phyloP scores from a whole-genome alignment of 2,888 invertebrate genomes.

The Macropis europaea region DNA sequence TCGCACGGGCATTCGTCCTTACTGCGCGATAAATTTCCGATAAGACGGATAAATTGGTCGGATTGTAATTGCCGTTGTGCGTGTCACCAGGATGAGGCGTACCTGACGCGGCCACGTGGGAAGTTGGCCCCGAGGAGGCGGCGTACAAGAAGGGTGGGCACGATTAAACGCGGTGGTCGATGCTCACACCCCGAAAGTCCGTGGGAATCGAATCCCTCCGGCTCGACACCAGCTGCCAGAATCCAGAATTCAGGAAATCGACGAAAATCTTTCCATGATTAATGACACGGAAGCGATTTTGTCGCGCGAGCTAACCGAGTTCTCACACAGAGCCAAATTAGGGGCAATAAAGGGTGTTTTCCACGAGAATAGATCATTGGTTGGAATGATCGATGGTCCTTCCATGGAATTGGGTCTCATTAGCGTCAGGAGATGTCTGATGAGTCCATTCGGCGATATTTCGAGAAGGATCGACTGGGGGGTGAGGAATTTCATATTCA shows the following conservation, averaged over 20 bases:
- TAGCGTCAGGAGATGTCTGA: too few relatives aligned
- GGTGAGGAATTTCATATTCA: constrained; percentile 2
- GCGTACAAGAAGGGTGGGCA: constrained; percentile 9
- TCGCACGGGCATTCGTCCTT: constrained; percentile 46
- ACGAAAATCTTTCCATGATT: constrained; percentile 67
- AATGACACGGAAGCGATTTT: constrained; percentile 62
- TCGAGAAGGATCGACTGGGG: background rate
- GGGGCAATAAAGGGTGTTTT: constrained; percentile 2
- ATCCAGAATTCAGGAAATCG: constrained; percentile 65
- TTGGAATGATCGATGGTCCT: too few relatives aligned
- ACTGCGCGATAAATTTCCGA: constrained; percentile 72
- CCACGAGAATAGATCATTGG: constrained; percentile 26
- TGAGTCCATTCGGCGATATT: too few relatives aligned
- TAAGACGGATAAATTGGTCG: constrained; percentile 74
- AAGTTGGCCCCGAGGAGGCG: background rate
- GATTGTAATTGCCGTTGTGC: constrained; percentile 79
- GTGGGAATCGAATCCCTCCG: constrained; percentile 52
- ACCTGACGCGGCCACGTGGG: constrained; percentile 34
- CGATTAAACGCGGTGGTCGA: constrained; percentile 53
- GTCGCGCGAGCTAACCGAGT: constrained; percentile 38
- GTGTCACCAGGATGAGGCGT: constrained; percentile 62
- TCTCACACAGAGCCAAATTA: constrained; percentile 6
- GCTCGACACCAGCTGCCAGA: constrained; percentile 42
- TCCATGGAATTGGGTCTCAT: background rate
- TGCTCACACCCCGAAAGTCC: constrained; percentile 47